These are phyloP conservation scores for Crioceris asparagi DNA, from an alignment of 2,888 invertebrate species.

Conservation along the genomic window DNA sequence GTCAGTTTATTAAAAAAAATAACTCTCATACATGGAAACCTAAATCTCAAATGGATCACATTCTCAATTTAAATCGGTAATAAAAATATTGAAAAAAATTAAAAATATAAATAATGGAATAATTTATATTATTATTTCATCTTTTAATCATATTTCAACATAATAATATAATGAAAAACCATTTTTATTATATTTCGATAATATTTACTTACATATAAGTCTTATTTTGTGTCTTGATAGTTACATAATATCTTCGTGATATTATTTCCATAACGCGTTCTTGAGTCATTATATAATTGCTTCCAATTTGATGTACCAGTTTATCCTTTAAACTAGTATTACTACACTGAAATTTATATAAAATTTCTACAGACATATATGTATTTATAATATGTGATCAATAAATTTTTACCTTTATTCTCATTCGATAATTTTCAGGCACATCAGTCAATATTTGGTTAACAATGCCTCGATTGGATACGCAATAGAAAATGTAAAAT, in stretches of 20 bases:
- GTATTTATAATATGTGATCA: too few species aligned
- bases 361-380: too few species aligned
- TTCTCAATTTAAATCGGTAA: too few species aligned
- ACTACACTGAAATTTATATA: conserved; percentile 22
- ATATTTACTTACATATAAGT: conserved; percentile 17
- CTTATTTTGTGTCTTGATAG: conserved; percentile 16
- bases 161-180: too few species aligned
- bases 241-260: conserved; percentile 11
- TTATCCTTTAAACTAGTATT: conserved; percentile 20
- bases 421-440: conserved; percentile 17
- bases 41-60: too few species aligned
- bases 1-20: too few species aligned
- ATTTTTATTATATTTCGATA: too few species aligned
- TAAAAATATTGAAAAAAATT: too few species aligned
- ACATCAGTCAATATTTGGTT: conserved; percentile 17
- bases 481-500: conserved; percentile 27
- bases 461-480: conserved; percentile 22
- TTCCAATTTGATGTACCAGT: conserved; percentile 17
- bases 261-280: conserved; percentile 18
- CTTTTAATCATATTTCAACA: too few species aligned
- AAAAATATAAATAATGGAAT: too few species aligned
- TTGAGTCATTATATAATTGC: conserved; percentile 13
- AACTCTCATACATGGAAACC: too few species aligned
- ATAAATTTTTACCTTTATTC: conserved; percentile 16
- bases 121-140: too few species aligned